Evolutionary conservation across 2,888 invertebrate species (phyloP), one percentile per base, ranked within the genome.

Genomic region (Microctonus brassicae): DNA sequence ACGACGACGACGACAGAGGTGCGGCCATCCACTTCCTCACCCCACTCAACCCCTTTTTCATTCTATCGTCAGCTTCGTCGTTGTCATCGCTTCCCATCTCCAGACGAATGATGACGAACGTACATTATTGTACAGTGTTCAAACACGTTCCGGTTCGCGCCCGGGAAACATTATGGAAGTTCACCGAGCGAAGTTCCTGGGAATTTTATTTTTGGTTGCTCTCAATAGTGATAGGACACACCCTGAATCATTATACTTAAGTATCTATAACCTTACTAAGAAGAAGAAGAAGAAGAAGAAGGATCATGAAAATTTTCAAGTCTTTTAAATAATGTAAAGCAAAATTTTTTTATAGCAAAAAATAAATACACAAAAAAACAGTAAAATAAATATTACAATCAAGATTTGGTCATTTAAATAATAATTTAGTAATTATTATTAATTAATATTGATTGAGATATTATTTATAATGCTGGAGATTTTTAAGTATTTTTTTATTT

Each of bases 181-280:
- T 79, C 75, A 76, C 74, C 76, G 76, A 78, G 77, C 77, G 74
- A 73, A 77, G 76, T 77, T 79, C 76, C 76, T 78, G 53, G 34
- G 47, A 55, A 73, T 75, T 78, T 76, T 79, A 77, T 78, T 77
- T 78, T 77, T 69, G 72, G 60, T 60, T 68, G 58, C 39, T 24
- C n/a, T 58, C 10, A 24, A 36, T 55, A 47, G 55, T 57, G 66
- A 66, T 57, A 57, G 66, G 57, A 36, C 65, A 65, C 65, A 22
- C 34, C 33, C 34, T n/a, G 20, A 61, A 20, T 7, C 17, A 47
- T 7, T 47, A 29, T 20, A 61, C 24, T 36, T 36, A 33, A 26
- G 36, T 33, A n/a, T n/a, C n/a, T n/a, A n/a, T n/a, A n/a, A n/a
- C n/a, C n/a, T n/a, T n/a, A n/a, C n/a, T n/a, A n/a, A n/a, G n/a